A percentile compares a stretch with the other conserved stretches of the same genome.
These are phyloP conservation scores for Hartigia nigra DNA, from an alignment of 2,888 invertebrate genomes.

Conservation along the genomic window DNA sequence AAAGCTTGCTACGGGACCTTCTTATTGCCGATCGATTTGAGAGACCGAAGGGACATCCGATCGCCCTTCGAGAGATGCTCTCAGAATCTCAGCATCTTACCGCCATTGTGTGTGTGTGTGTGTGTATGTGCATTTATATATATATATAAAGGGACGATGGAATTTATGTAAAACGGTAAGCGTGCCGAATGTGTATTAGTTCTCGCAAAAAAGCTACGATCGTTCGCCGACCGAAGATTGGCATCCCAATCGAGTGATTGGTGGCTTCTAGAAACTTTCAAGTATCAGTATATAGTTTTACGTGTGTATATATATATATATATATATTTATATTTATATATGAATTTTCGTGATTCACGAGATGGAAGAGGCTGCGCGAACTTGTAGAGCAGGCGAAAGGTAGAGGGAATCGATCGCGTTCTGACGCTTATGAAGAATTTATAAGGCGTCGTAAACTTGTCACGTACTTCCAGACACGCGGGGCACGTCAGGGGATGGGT, in stretches of 20 bases:
- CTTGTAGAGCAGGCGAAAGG: neutral
- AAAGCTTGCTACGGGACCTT: neutral
- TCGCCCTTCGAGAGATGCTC: neutral
- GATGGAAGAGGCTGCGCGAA: neutral
- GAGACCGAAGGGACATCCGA: neutral
- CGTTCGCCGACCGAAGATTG: neutral
- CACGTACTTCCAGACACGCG: neutral
- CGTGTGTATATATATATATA: neutral
- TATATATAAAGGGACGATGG: neutral
- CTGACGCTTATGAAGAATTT: constrained; percentile 3
- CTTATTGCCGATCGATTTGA: neutral
- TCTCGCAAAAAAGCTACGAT: neutral
- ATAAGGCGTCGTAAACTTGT: constrained; percentile 4
- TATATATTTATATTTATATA: neutral
- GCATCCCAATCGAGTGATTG: neutral
- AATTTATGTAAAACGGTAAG: neutral
- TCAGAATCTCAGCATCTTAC: neutral
- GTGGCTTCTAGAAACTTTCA: neutral
- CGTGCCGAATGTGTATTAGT: neutral
- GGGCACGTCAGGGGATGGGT: neutral
- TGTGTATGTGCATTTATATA: too few relatives aligned
- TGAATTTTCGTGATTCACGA: constrained; percentile 3
- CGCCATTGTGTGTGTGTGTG: neutral
- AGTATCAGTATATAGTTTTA: neutral
- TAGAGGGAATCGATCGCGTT: neutral